These are phyloP conservation scores for Manis javanica DNA, from an alignment of 2,797 vertebrate genomes.

Conservation along the genomic window DNA sequence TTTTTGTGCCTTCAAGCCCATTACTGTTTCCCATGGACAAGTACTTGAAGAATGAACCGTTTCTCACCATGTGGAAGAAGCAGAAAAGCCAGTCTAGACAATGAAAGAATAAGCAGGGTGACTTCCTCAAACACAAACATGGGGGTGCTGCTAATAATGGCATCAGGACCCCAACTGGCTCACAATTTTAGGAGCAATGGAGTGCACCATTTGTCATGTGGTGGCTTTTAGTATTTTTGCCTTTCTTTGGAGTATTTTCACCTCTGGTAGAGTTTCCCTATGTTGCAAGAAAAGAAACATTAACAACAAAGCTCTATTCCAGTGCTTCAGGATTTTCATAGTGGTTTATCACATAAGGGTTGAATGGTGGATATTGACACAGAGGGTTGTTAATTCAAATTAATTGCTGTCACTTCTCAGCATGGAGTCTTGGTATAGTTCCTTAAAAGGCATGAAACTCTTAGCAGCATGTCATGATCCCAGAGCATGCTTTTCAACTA, in stretches of 20 bases:
- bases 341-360: background rate
- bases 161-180: fast-evolving
- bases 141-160: fast-evolving
- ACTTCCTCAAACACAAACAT: background rate
- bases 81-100: background rate
- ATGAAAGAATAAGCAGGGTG: background rate
- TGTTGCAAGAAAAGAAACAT: background rate
- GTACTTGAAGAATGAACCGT: background rate
- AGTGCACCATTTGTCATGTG: background rate
- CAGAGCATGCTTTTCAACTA: conserved; percentile 39
- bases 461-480: background rate
- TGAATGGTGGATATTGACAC: background rate
- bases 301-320: background rate
- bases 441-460: background rate
- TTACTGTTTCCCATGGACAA: background rate
- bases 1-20: background rate
- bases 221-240: background rate
- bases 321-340: background rate
- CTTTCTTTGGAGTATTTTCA: background rate
- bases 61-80: background rate
- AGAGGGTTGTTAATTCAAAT: background rate
- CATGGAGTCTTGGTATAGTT: background rate
- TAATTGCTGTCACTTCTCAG: background rate
- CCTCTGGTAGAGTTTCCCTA: background rate
- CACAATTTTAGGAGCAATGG: background rate